Base-by-base conservation (phyloP, 2,888 invertebrate species). In the Sphinx pinastri region DNA sequence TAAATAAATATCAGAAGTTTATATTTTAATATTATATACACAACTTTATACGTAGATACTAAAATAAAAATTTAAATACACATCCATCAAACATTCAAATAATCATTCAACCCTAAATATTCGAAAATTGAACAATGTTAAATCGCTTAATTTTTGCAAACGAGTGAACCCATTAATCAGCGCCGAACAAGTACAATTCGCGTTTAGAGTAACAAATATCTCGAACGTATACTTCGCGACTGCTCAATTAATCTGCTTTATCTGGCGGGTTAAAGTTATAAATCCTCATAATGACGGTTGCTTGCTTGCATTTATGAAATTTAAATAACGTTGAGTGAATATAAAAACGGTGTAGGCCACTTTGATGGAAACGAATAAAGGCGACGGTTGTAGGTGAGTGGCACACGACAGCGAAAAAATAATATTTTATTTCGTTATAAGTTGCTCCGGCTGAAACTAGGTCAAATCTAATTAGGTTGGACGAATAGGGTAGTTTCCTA, bases 231-330 rank as follows among this genome's bases (percentile, higher is more conserved):
- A 67, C 38, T 70, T 67, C 58, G 52, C 51, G 51, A 45, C 47
- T 38, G 58, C 16, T 45, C 58, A 68, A 70, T 70, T 70, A 70
- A 70, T 70, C 70, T 58, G 45, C 12, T 67, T 68, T 70, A 70
- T 70, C 59, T 70, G 16, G 19, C 54, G 11, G 52, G 59, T 70
- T 70, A 38, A 54, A 59, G 70, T 45, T 45, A 70, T 70, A 68
- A 70, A 70, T 70, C 59, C 70, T 54, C 19, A 67, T 70, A 59
- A 60, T 51, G 52, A 52, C 59, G 31, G 38, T 51, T 54, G 66
- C 70, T 57, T 58, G 67, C 52, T 63, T 49, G 55, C 31, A 63
- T 38, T 63, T 31, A 71, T 71, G 63, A 71, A 71, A 63, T 63
- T 54, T 68, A 68, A 71, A 71, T 66, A 63, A 49, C 45, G 55